Base-by-base conservation (phyloP, 1,140 invertebrate species). In the Drosophila repletoides region DNA sequence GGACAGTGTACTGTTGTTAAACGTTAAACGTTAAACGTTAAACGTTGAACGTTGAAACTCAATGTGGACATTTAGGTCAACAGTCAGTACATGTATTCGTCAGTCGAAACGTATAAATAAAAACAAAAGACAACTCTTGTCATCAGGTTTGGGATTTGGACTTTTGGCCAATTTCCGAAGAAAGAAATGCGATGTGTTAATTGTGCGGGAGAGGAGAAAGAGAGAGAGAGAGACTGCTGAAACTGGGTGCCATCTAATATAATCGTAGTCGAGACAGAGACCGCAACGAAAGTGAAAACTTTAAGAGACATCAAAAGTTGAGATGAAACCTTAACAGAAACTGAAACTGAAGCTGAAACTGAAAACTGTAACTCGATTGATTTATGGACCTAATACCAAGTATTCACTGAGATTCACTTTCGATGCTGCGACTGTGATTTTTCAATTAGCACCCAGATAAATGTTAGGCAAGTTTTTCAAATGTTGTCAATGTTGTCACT, bases 21-120 rank as follows among this genome's bases (percentile, higher is more conserved):
- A n/a, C n/a, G 22, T 10, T 52, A 12, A 61, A 60, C 38, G 21
- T 43, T 59, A 38, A 58, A 43, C 55, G 64, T 51, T 59, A 24
- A 67, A 34, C 64, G 52, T 51, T 60, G 51, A 34, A 49, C 15
- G 48, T 48, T 45, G 56, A 59, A n/a, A n/a, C n/a, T n/a, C n/a
- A n/a, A 36, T 63, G 65, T 63, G 45, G 21, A 46, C 65, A 68
- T 68, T 63, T 68, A 34, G 65, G 65, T 68, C 59, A 67, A 21
- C 59, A 53, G 21, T n/a, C 21, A 17, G 26, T 49, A 5, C 12
- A n/a, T n/a, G 19, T 15, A 15, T 22, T 15, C 22, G 22, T 28
- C 22, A 34, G 15, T 34, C 4, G 5, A 29, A 17, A 67, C 9
- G 33, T 24, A 24, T 3, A 10, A 6, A 21, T 33, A 7, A 48